phyloP scores from a whole-genome alignment of 2,888 invertebrate species.

The Dysmachus trigonus region DNA sequence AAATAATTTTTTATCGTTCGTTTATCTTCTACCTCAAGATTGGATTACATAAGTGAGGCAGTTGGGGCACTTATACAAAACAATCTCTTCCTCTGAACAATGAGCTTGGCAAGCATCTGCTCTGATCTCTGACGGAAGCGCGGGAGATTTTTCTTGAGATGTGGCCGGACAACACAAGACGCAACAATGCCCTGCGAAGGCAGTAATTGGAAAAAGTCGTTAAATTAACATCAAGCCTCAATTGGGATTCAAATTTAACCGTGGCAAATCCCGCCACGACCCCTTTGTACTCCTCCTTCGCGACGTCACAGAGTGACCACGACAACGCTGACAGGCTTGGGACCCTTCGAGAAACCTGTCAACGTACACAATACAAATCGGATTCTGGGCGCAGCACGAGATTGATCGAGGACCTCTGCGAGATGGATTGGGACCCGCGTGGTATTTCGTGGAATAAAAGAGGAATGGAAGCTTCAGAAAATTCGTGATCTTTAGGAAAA shows the following conservation, averaged over 20 bases:
- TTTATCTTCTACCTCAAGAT: background rate
- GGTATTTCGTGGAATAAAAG: background rate
- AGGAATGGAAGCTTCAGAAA: background rate
- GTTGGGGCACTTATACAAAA: background rate
- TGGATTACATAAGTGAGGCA: background rate
- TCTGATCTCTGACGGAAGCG: background rate
- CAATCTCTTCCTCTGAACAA: background rate
- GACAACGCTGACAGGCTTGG: background rate
- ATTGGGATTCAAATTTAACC: conserved; percentile 17
- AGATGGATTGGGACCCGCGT: background rate
- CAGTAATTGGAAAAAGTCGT: conserved; percentile 9
- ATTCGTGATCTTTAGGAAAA: background rate
- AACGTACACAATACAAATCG: background rate
- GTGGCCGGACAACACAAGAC: background rate
- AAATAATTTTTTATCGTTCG: background rate
- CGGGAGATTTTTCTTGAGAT: background rate
- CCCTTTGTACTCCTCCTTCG: background rate
- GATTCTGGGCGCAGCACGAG: background rate
- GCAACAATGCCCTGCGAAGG: background rate
- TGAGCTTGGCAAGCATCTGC: background rate
- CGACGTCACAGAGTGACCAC: background rate
- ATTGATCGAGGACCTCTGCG: background rate
- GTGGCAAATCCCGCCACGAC: background rate
- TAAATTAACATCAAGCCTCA: conserved; percentile 24
- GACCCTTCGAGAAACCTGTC: background rate